Conservation (phyloP, 2,113 vertebrate species). For the Psilopogon haemacephalus region DNA sequence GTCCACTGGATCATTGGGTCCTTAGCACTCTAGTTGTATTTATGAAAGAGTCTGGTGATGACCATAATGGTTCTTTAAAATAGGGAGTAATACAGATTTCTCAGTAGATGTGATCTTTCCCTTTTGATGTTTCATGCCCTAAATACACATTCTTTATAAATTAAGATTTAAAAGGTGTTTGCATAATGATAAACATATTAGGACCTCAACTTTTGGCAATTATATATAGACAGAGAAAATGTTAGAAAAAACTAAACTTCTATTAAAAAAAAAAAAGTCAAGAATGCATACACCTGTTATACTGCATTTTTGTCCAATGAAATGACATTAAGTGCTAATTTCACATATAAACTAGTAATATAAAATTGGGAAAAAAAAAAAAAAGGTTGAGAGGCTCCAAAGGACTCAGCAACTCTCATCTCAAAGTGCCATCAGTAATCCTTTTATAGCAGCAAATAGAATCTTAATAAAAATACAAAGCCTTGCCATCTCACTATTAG, state of each 20-base stretch:
- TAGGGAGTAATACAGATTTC: not conserved
- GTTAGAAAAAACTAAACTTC: not conserved
- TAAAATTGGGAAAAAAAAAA: not conserved
- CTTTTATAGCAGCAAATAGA: not conserved
- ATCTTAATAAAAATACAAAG: not conserved
- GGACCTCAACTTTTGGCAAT: not conserved
- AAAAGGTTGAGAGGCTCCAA: not conserved
- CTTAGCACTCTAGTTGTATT: constrained; percentile 40
- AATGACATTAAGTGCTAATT: not conserved
- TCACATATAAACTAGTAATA: not conserved
- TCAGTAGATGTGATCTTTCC: not conserved
- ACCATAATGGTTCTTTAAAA: not conserved
- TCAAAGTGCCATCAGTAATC: not conserved
- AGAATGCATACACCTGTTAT: not conserved
- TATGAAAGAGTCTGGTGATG: constrained; percentile 42
- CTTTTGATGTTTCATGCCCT: not conserved
- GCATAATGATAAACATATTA: not conserved
- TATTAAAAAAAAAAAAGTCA: not conserved
- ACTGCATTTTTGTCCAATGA: not conserved
- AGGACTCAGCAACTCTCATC: not conserved
- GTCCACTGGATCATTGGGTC: constrained; percentile 63
- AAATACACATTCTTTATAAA: not conserved
- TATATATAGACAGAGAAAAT: not conserved
- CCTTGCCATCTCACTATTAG: not conserved
- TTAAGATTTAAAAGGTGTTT: not conserved